These are phyloP conservation scores for Venustaconcha ellipsiformis DNA, from an alignment of 1,140 invertebrate genomes.

Conservation along the genomic window DNA sequence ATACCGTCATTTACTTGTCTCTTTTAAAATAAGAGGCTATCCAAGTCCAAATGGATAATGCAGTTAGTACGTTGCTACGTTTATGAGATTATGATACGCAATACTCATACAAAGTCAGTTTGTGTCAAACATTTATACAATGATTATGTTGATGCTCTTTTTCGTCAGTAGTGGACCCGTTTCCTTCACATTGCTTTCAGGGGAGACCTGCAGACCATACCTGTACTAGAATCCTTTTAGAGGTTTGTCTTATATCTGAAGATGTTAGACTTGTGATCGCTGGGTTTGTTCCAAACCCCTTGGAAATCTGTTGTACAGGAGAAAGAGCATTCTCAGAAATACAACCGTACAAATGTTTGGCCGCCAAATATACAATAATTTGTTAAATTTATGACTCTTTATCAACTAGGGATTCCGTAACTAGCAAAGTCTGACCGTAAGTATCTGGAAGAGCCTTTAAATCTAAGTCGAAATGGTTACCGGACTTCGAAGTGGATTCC, in stretches of 20 bases:
- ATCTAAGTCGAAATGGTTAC: not conserved
- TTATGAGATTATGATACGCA: conserved; percentile 6
- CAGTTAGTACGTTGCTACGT: conserved; percentile 18
- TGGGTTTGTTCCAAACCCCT: not conserved
- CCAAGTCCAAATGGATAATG: conserved; percentile 27
- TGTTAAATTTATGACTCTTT: too few relatives aligned
- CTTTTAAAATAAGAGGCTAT: conserved; percentile 25
- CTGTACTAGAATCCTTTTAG: conserved; percentile 4
- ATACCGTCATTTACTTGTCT: conserved; percentile 22
- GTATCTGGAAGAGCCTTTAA: not conserved
- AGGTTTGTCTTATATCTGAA: conserved; percentile 5
- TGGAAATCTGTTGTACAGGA: not conserved
- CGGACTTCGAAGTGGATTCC: too few relatives aligned
- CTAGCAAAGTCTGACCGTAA: too few relatives aligned
- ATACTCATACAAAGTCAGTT: conserved; percentile 25
- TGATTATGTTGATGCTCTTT: conserved; percentile 31
- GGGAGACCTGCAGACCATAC: not conserved
- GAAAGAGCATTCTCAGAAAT: not conserved
- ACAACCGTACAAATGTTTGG: not conserved
- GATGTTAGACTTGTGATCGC: not conserved
- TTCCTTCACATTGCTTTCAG: conserved; percentile 9
- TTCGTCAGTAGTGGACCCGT: conserved; percentile 24
- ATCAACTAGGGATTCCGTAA: too few relatives aligned
- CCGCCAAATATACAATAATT: not conserved
- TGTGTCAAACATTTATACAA: conserved; percentile 15